A percentile compares a stretch with the other conserved stretches of the same genome.
These are phyloP conservation scores for Drosophila recens DNA, from an alignment of 2,888 invertebrate species.

Conservation along the genomic window DNA sequence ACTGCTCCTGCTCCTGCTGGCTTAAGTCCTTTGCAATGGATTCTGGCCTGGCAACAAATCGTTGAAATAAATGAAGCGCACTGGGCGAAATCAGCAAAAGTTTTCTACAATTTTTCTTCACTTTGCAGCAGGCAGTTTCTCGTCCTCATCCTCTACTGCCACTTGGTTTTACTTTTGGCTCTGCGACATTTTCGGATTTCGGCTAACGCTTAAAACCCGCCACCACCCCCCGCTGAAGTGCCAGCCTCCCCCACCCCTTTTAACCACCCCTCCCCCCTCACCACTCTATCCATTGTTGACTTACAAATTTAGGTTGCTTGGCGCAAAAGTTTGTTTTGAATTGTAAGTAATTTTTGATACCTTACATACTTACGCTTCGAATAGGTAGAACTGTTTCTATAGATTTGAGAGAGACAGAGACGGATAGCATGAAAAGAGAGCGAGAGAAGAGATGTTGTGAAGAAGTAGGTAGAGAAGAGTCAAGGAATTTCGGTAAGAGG, in stretches of 20 bases:
- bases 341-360: slow-evolving; percentile 80
- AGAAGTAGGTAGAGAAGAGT: not conserved
- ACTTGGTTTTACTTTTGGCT: slow-evolving; percentile 68
- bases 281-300: slow-evolving; percentile 66
- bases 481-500: slow-evolving; percentile 23
- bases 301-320: slow-evolving; percentile 79
- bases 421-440: not conserved
- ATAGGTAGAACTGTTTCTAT: slow-evolving; percentile 54
- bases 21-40: slow-evolving; percentile 22
- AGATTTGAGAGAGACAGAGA: not conserved
- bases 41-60: slow-evolving; percentile 75
- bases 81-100: slow-evolving; percentile 82
- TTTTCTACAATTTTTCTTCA: slow-evolving; percentile 79
- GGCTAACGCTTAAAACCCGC: slow-evolving; percentile 61
- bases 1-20: slow-evolving; percentile 20
- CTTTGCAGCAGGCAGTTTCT: slow-evolving; percentile 67
- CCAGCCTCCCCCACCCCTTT: slow-evolving; percentile 4
- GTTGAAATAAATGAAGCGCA: slow-evolving; percentile 81
- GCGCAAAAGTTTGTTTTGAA: slow-evolving; percentile 79
- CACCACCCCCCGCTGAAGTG: slow-evolving; percentile 9
- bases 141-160: slow-evolving; percentile 16
- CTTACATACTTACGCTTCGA: slow-evolving; percentile 64
- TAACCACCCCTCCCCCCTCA: not conserved
- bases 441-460: not conserved
- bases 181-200: slow-evolving; percentile 78